Evolutionary conservation across 2,888 invertebrate species (phyloP).

Genomic region (Anoplius nigerrimus): DNA sequence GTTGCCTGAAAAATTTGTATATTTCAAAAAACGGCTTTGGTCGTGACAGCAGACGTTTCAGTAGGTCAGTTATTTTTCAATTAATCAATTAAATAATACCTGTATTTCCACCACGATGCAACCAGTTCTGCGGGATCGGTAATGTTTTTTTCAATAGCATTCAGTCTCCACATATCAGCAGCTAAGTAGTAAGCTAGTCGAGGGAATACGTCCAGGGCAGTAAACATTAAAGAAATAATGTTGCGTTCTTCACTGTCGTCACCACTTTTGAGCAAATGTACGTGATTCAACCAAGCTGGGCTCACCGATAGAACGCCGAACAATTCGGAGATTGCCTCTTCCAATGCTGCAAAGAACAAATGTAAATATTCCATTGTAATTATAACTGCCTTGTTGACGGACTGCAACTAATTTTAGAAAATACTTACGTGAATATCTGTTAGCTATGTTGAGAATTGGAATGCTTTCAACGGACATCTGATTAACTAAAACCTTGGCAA

Average conservation of each 20-base stretch:
- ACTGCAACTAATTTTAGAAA: not conserved
- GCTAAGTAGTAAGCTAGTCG: conserved; percentile 67
- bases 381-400: not conserved
- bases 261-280: conserved; percentile 51
- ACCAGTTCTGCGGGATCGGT: conserved; percentile 50
- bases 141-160: conserved; percentile 56
- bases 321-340: conserved; percentile 64
- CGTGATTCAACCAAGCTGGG: conserved; percentile 61
- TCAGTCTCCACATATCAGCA: conserved; percentile 67
- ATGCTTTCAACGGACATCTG: conserved; percentile 60
- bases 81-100: conserved; percentile 48
- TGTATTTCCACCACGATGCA: conserved; percentile 67
- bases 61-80: too few species aligned
- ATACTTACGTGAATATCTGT: conserved; percentile 66
- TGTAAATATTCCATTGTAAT: not conserved
- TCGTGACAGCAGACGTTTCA: too few species aligned
- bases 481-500: conserved; percentile 62
- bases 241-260: conserved; percentile 53
- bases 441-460: conserved; percentile 63
- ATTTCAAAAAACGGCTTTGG: too few species aligned
- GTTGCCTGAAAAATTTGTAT: conserved; percentile 45
- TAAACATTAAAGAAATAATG: conserved; percentile 65
- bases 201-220: conserved; percentile 67
- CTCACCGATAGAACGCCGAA: conserved; percentile 68
- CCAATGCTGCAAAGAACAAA: conserved; percentile 55